Evolutionary conservation across 2,113 vertebrate genomes (phyloP).

Genomic region (Myanophis thanlyinensis): DNA sequence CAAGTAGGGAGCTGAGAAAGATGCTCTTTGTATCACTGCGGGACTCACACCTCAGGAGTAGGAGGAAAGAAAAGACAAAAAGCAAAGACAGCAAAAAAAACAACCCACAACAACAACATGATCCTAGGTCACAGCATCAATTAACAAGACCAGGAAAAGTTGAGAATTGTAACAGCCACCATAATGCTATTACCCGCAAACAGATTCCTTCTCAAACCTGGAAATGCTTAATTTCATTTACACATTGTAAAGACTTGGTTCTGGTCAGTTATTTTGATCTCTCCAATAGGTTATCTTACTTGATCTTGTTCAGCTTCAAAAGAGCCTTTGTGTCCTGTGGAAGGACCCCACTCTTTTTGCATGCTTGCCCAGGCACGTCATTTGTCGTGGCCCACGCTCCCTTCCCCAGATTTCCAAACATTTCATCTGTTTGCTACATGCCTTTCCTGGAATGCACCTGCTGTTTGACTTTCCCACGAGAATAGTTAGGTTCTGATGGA

Average conservation of each 20-base stretch:
- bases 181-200: neutral
- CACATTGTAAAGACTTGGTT: neutral
- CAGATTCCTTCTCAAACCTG: neutral
- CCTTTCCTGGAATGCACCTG: neutral
- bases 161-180: neutral
- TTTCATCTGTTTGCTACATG: conserved; percentile 11
- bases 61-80: neutral
- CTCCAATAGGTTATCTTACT: neutral
- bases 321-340: neutral
- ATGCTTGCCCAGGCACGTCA: neutral
- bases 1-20: neutral
- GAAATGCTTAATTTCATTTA: neutral
- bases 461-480: conserved; percentile 5
- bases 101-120: neutral
- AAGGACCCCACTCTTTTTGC: neutral
- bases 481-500: neutral
- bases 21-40: neutral
- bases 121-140: neutral
- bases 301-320: neutral
- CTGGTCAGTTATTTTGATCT: neutral
- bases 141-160: neutral
- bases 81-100: neutral
- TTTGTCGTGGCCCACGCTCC: neutral
- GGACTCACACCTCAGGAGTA: neutral
- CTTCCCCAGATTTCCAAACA: conserved; percentile 4